phyloP scores from a whole-genome alignment of 2,797 vertebrate genomes.

The Melanogrammus aeglefinus region DNA sequence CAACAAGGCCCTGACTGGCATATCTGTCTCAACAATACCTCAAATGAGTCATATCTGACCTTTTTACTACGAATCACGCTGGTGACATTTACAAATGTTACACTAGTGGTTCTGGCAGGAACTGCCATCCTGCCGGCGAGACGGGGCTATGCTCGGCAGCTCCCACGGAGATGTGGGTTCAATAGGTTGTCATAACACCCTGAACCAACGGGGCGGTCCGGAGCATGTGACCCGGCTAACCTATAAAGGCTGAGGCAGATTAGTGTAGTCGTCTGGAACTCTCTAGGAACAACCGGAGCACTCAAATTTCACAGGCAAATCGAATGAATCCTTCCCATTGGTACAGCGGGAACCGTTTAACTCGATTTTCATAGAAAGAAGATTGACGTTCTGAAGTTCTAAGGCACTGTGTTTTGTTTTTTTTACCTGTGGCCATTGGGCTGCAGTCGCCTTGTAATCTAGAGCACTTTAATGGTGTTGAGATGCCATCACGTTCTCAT shows the following conservation, averaged over 20 bases:
- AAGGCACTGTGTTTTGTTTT: too few relatives aligned
- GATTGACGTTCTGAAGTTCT: neutral
- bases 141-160: neutral
- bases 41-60: neutral
- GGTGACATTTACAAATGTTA: conserved; percentile 1
- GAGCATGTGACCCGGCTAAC: conserved; percentile 52
- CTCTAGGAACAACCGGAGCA: conserved; percentile 54
- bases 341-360: neutral
- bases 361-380: neutral
- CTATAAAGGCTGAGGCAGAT: conserved; percentile 62
- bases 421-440: neutral
- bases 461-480: neutral
- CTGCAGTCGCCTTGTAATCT: neutral
- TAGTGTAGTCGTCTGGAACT: conserved; percentile 62
- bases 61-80: neutral
- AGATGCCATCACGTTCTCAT: neutral
- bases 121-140: neutral
- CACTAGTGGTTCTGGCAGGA: neutral
- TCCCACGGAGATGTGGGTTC: neutral
- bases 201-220: conserved; percentile 5
- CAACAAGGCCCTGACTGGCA: neutral
- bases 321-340: conserved; percentile 22
- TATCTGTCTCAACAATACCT: neutral
- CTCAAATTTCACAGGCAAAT: neutral
- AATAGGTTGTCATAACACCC: neutral